Percentiles rank a stretch among this genome's conserved stretches.
These are phyloP conservation scores for Prinia subflava DNA, from an alignment of 2,113 vertebrate genomes.

Conservation along the genomic window DNA sequence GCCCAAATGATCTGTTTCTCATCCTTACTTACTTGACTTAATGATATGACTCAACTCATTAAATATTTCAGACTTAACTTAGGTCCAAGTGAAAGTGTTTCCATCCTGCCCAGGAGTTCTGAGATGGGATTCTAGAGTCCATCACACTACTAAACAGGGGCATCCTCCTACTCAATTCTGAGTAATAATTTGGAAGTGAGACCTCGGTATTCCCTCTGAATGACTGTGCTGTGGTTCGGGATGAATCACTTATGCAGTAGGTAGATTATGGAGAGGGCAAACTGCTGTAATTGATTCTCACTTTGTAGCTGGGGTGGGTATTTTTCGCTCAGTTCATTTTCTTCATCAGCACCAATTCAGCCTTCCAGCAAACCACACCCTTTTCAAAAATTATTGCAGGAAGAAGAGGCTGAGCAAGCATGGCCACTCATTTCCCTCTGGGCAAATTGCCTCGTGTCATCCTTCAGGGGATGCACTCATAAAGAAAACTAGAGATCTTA, in stretches of 20 bases:
- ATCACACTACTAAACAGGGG: slow-evolving; percentile 55
- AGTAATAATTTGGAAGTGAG: slow-evolving; percentile 70
- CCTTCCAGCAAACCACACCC: slow-evolving; percentile 13
- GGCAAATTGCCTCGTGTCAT: not conserved
- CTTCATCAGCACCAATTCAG: slow-evolving; percentile 42
- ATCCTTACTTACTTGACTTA: slow-evolving; percentile 61
- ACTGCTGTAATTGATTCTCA: slow-evolving; percentile 8
- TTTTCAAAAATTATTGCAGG: slow-evolving; percentile 32
- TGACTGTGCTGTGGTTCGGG: slow-evolving; percentile 52
- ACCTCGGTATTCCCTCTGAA: slow-evolving; percentile 62
- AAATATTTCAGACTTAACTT: slow-evolving; percentile 56
- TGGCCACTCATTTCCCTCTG: not conserved
- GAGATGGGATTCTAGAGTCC: slow-evolving; percentile 60
- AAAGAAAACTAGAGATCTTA: not conserved
- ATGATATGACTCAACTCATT: slow-evolving; percentile 67
- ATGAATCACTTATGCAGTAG: slow-evolving; percentile 61
- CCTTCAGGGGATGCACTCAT: not conserved
- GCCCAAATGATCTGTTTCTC: slow-evolving; percentile 53
- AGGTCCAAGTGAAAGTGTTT: slow-evolving; percentile 60
- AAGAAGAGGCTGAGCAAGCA: slow-evolving; percentile 13
- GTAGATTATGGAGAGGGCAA: not conserved
- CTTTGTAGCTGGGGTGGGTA: slow-evolving; percentile 21
- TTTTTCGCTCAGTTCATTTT: slow-evolving; percentile 51
- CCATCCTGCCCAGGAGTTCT: slow-evolving; percentile 55
- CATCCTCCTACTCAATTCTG: slow-evolving; percentile 73